Conservation (phyloP, 2,888 invertebrate species). For the Acronicta psi region DNA sequence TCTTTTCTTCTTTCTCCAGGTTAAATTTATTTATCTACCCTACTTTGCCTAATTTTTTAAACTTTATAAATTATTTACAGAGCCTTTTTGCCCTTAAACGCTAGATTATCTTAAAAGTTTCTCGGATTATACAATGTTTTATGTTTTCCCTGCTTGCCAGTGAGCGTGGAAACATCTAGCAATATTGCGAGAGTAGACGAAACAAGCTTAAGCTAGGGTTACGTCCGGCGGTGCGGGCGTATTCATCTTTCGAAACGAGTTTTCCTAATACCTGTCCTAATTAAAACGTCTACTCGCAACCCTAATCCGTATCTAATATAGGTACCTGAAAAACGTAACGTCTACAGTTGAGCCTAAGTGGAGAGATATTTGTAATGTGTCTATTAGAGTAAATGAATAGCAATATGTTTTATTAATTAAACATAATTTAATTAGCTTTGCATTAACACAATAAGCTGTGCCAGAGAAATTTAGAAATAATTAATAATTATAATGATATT, state of each 20-base stretch:
- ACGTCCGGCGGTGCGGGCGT: slow-evolving; percentile 10
- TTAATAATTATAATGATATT: too few species aligned
- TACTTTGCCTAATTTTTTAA: neutral
- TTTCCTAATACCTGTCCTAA: slow-evolving; percentile 45
- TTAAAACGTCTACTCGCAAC: slow-evolving; percentile 34
- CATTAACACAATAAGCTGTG: too few species aligned
- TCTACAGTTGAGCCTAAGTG: neutral
- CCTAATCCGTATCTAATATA: slow-evolving; percentile 10
- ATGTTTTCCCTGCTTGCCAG: neutral
- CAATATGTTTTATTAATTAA: too few species aligned
- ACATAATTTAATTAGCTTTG: too few species aligned
- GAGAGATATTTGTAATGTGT: neutral
- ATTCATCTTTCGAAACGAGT: slow-evolving; percentile 42
- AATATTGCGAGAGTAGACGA: slow-evolving; percentile 3
- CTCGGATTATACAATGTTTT: neutral
- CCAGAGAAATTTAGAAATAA: too few species aligned
- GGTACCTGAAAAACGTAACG: neutral
- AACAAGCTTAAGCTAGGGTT: slow-evolving; percentile 3
- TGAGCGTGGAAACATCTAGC: neutral
- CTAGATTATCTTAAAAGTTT: too few species aligned
- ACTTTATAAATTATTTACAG: neutral
- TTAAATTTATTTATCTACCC: neutral
- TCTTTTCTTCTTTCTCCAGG: too few species aligned
- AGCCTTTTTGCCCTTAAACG: neutral
- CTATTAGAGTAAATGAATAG: neutral